These are phyloP conservation scores for Pandemis cinnamomeana DNA, from an alignment of 2,888 invertebrate species.

Conservation along the genomic window DNA sequence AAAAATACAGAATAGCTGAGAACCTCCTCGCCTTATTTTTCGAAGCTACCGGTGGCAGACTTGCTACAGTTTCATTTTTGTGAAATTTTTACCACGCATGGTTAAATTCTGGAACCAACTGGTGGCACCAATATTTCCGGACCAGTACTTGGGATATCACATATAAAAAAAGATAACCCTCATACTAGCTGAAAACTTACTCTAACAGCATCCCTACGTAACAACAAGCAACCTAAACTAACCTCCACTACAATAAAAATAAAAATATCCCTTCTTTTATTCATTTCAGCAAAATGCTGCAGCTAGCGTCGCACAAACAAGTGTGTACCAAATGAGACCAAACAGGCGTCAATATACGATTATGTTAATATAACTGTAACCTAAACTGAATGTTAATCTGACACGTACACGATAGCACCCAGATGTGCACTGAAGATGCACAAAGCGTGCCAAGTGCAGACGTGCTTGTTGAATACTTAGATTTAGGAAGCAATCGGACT, in stretches of 20 bases:
- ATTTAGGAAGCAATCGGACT: neutral
- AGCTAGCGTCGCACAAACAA: neutral
- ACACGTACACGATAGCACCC: slow-evolving; percentile 1
- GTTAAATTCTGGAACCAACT: too few species aligned
- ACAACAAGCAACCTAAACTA: neutral
- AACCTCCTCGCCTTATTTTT: too few species aligned
- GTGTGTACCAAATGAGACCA: neutral
- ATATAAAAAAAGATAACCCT: too few species aligned
- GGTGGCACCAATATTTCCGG: too few species aligned
- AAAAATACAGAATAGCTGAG: too few species aligned
- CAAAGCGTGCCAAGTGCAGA: neutral
- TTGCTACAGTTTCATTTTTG: too few species aligned
- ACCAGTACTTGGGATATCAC: too few species aligned
- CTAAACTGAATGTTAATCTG: neutral
- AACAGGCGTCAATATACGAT: neutral
- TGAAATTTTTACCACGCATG: too few species aligned
- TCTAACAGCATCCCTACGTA: neutral
- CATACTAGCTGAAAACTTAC: too few species aligned
- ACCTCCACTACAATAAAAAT: neutral
- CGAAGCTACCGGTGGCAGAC: too few species aligned
- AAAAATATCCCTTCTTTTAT: neutral
- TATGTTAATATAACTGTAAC: neutral
- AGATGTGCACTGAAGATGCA: neutral
- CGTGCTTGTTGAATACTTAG: neutral
- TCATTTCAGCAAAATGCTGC: neutral